A percentile compares a stretch with the other conserved stretches of the same genome.
Conservation (phyloP, 1,140 invertebrate species). For the Trachelipus rathkii region DNA sequence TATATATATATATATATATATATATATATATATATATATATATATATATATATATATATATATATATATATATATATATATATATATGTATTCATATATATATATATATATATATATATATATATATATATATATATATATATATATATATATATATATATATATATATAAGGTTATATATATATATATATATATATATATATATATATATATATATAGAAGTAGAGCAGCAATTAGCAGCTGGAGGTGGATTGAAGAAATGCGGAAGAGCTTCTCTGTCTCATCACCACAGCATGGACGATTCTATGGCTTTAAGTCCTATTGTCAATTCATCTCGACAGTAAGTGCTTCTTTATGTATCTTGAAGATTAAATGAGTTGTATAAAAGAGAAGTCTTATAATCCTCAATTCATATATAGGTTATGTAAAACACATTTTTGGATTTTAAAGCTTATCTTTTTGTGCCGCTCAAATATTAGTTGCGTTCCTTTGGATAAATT, state of each 20-base stretch:
- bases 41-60: too few relatives aligned
- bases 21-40: too few relatives aligned
- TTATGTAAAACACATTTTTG: too few relatives aligned
- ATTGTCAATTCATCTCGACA: neutral
- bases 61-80: too few relatives aligned
- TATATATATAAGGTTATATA: neutral
- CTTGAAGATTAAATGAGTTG: too few relatives aligned
- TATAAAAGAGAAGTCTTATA: slow-evolving; percentile 27
- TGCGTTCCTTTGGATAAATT: too few relatives aligned
- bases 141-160: neutral
- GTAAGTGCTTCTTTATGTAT: neutral
- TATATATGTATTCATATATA: too few relatives aligned
- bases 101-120: too few relatives aligned
- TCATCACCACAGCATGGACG: neutral
- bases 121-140: neutral
- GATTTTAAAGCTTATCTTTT: too few relatives aligned
- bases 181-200: slow-evolving; percentile 2
- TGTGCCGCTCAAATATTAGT: too few relatives aligned
- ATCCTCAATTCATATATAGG: slow-evolving; percentile 25
- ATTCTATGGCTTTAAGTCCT: neutral
- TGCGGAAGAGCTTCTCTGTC: neutral
- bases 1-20: too few relatives aligned
- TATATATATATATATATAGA: slow-evolving; percentile 1
- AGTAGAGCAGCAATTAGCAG: neutral
- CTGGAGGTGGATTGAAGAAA: neutral